Evolutionary conservation across 2,888 invertebrate genomes (phyloP).

Genomic region (Cephalotes varians): DNA sequence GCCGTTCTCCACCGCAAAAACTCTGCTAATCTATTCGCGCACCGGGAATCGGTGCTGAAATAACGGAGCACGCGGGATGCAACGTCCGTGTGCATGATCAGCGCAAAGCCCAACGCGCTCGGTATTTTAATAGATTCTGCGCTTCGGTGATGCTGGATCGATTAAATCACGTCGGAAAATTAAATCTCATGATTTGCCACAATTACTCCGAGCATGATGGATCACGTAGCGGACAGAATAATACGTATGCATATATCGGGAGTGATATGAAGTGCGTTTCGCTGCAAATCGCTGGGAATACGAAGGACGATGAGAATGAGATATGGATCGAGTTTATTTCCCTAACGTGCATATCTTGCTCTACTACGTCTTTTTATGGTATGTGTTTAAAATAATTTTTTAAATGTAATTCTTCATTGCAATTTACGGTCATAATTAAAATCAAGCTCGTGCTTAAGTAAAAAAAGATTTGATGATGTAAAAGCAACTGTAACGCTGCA

Average conservation of each 20-base stretch:
- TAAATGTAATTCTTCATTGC: neutral
- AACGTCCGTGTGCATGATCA: neutral
- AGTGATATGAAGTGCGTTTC: constrained; percentile 18
- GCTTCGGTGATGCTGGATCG: neutral
- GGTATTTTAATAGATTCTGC: neutral
- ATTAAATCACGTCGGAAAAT: constrained; percentile 27
- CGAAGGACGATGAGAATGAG: neutral
- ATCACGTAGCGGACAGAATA: neutral
- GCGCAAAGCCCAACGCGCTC: neutral
- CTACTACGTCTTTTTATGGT: neutral
- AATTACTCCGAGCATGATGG: constrained; percentile 24
- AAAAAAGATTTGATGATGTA: neutral
- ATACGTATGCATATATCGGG: neutral
- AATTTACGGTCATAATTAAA: neutral
- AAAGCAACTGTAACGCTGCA: neutral
- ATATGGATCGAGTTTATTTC: constrained; percentile 41
- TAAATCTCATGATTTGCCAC: constrained; percentile 13
- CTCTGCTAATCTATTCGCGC: neutral
- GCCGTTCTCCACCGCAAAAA: neutral
- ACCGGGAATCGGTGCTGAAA: neutral
- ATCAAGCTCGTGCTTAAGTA: neutral
- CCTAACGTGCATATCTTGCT: neutral
- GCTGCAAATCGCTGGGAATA: constrained; percentile 2
- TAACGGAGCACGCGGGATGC: neutral
- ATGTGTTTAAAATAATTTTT: neutral